A percentile compares a stretch with the other conserved stretches of the same genome.
Conservation (phyloP, 2,113 vertebrate genomes). For the Meleagris gallopavo region DNA sequence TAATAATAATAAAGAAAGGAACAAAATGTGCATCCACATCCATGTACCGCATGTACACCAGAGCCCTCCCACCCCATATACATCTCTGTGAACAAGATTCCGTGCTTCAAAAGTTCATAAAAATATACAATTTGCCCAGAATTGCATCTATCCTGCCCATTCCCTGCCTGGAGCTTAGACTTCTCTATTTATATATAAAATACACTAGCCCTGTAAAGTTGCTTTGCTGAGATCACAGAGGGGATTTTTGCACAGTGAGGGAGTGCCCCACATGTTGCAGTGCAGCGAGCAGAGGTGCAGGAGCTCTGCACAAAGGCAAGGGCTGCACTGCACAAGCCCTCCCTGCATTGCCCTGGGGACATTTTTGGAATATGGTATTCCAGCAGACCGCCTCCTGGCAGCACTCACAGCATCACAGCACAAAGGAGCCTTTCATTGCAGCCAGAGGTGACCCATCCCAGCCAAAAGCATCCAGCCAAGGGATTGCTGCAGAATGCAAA, state of each 20-base stretch:
- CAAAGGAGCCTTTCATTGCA: background rate
- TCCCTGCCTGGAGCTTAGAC: slow-evolving; percentile 40
- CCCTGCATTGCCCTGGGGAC: background rate
- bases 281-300: background rate
- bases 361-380: fast-evolving
- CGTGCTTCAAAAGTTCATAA: slow-evolving; percentile 72
- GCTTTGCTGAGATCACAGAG: slow-evolving; percentile 74
- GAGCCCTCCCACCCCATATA: slow-evolving; percentile 34
- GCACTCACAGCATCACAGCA: background rate
- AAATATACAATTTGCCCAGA: slow-evolving; percentile 77
- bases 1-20: slow-evolving; percentile 36
- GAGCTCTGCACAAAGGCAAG: background rate
- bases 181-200: slow-evolving; percentile 70
- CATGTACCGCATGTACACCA: background rate
- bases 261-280: background rate
- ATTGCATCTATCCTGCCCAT: slow-evolving; percentile 27
- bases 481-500: background rate
- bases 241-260: slow-evolving; percentile 23
- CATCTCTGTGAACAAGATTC: slow-evolving; percentile 35
- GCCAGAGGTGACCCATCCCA: background rate
- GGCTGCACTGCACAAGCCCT: background rate
- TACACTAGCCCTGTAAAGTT: slow-evolving; percentile 66
- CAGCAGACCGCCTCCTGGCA: background rate
- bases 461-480: background rate
- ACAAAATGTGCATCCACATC: slow-evolving; percentile 7